These are phyloP conservation scores for Machimus rusticus DNA, from an alignment of 2,888 invertebrate species.

Conservation along the genomic window DNA sequence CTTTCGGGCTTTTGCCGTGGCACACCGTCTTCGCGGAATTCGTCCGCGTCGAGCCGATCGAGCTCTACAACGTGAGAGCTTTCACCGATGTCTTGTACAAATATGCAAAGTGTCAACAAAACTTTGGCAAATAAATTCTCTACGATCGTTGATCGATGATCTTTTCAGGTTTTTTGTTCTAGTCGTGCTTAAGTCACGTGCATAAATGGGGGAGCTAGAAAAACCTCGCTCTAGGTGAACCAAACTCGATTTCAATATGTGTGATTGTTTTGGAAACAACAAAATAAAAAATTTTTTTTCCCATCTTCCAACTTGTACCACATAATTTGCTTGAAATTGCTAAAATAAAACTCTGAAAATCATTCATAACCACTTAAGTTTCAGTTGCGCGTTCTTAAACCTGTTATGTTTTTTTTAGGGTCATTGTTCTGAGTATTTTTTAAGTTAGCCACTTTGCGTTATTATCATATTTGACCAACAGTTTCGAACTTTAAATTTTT, in stretches of 20 bases:
- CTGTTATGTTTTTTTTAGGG: background rate
- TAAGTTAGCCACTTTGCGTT: background rate
- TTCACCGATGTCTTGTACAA: slow-evolving; percentile 72
- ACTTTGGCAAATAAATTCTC: slow-evolving; percentile 74
- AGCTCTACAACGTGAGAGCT: slow-evolving; percentile 67
- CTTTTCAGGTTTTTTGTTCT: background rate
- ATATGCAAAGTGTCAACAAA: slow-evolving; percentile 80
- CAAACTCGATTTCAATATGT: background rate
- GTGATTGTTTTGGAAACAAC: background rate
- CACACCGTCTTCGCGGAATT: slow-evolving; percentile 87
- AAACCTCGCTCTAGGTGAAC: background rate
- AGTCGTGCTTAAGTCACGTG: background rate
- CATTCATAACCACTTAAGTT: background rate
- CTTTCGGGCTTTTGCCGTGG: slow-evolving; percentile 86
- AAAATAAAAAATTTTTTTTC: background rate
- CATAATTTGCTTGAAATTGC: background rate
- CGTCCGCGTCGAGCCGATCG: slow-evolving; percentile 56
- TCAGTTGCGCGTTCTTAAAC: background rate
- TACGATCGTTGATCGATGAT: background rate
- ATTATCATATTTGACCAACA: background rate
- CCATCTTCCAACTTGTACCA: background rate
- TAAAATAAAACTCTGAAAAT: background rate
- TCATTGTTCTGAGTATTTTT: background rate
- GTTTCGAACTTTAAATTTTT: background rate
- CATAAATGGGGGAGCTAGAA: background rate